These are phyloP conservation scores for Chloromyia formosa DNA, from an alignment of 2,888 invertebrate species.

Conservation along the genomic window DNA sequence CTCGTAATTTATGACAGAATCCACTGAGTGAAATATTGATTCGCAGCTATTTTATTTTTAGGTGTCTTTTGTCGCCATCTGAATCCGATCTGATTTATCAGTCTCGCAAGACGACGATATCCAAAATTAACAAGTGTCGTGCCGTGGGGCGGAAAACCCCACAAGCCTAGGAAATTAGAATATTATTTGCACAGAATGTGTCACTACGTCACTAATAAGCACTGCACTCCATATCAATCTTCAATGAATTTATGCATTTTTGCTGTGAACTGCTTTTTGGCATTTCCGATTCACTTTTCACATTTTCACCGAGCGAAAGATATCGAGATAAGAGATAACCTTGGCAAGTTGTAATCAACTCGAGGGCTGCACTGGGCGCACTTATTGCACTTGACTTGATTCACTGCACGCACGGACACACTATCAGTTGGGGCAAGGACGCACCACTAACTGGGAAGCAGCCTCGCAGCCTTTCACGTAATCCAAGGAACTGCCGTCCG, in stretches of 20 bases:
- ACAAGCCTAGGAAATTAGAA: not conserved
- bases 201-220: not conserved
- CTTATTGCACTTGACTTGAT: slow-evolving; percentile 17
- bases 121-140: not conserved
- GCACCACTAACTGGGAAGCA: slow-evolving; percentile 20
- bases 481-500: slow-evolving; percentile 14
- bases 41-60: slow-evolving; percentile 31
- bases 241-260: slow-evolving; percentile 2
- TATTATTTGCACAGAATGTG: not conserved
- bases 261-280: not conserved
- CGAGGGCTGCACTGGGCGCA: slow-evolving; percentile 27
- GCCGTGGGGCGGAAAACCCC: not conserved
- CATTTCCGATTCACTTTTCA: not conserved
- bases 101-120: slow-evolving; percentile 5
- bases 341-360: slow-evolving; percentile 19
- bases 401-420: slow-evolving; percentile 25
- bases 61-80: slow-evolving; percentile 25
- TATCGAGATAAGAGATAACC: not conserved
- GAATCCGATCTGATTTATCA: slow-evolving; percentile 27
- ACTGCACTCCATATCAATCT: not conserved
- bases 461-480: not conserved
- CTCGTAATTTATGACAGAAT: slow-evolving; percentile 31
- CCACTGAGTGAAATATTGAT: slow-evolving; percentile 40
- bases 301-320: not conserved
- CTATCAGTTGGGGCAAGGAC: slow-evolving; percentile 11